phyloP scores from a whole-genome alignment of 2,888 invertebrate species.

The Morpho deidamia region DNA sequence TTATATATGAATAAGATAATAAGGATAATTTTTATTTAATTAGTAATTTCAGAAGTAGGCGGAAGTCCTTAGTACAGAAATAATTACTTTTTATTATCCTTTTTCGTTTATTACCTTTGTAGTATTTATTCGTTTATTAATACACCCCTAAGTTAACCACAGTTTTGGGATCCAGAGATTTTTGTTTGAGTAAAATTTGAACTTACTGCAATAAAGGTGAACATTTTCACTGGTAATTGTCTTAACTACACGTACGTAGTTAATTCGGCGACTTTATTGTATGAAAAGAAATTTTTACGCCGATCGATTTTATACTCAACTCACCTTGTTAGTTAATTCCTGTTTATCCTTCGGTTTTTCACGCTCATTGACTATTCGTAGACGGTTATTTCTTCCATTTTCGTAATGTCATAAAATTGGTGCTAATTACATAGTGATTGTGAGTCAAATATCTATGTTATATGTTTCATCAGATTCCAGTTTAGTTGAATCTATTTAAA shows the following conservation, averaged over 20 bases:
- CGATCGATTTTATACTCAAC: constrained; percentile 50
- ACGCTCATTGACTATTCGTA: constrained; percentile 63
- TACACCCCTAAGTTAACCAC: too few species aligned
- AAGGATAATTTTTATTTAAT: too few species aligned
- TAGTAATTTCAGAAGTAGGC: too few species aligned
- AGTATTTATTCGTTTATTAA: too few species aligned
- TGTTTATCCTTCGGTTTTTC: constrained; percentile 51
- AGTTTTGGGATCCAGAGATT: too few species aligned
- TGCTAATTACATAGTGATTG: constrained; percentile 8
- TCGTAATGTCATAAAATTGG: constrained; percentile 40
- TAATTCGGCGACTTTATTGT: constrained; percentile 19
- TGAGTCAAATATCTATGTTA: constrained; percentile 6
- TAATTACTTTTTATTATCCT: too few species aligned
- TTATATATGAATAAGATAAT: too few species aligned
- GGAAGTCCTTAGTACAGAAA: too few species aligned
- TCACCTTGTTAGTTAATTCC: constrained; percentile 48
- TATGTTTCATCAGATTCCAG: constrained; percentile 39
- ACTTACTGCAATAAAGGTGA: constrained; percentile 57
- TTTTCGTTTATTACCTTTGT: too few species aligned
- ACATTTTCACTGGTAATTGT: constrained; percentile 41
- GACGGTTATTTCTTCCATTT: constrained; percentile 38
- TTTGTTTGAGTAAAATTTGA: neutral
- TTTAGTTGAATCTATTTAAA: constrained; percentile 4
- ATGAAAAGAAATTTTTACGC: constrained; percentile 16
- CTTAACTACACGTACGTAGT: constrained; percentile 11